Evolutionary conservation across 2,113 vertebrate genomes (phyloP), one percentile per base, ranked within the genome.

Genomic region (Poecilia latipinna): DNA sequence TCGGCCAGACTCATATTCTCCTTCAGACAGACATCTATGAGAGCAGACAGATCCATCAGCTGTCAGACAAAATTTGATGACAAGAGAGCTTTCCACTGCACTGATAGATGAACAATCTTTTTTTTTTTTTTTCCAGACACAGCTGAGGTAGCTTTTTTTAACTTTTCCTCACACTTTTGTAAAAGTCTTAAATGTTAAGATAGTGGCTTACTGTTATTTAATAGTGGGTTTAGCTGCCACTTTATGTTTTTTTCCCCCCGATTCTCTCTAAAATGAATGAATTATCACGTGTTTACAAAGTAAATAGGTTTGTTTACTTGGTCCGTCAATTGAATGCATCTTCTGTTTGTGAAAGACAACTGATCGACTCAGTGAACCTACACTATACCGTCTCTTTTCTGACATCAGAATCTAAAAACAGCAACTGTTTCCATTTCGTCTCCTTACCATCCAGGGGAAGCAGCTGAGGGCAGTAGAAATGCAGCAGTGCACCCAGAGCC

Each of bases 1-100:
- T 99, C 98, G 1, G 96, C 96, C 92, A 98, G 89, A 32, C 96
- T 96, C 97, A 99, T 98, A 37, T 95, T 96, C 81, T 98, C 97
- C 85, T 98, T 99, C 91, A 99, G 94, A 91, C 96, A 98, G 75
- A 99, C 93, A 92, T 99, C 98, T 99, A 90, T n/a, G 57, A 69
- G 28, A 19, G 67, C 80, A 89, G 22, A 86, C 61, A 74, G 70
- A 75, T 61, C 78, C 85, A 79, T 88, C 60, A 44, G 60, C 31
- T 39, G 67, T 87, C 70, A 61, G 54, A 32, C 32, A 33, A 13
- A 69, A 13, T 63, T 10, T 22, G 32, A 70, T 33, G 66, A 61
- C 39, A 2, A 62, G n/a, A 72, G 44, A 48, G 11, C 37, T 42
- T 66, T 70, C 70, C 8, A 69, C 24, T 74, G 35, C 31, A 8